Percentiles rank a stretch among this genome's conserved stretches.
Evolutionary conservation across 2,113 vertebrate genomes (phyloP).

Genomic region (Mola mola): DNA sequence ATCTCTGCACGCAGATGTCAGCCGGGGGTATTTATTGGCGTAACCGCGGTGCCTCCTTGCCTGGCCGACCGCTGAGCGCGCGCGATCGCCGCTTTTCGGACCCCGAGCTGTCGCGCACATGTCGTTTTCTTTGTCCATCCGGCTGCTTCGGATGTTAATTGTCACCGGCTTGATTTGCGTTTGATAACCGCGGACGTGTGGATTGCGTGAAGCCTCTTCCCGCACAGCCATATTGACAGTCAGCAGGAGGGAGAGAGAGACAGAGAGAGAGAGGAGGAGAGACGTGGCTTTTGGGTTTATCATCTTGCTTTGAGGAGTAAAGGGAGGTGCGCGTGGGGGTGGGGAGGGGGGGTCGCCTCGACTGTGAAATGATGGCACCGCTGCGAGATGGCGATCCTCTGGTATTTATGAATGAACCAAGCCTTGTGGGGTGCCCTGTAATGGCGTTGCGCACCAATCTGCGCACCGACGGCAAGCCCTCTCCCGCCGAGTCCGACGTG

Average conservation of each 20-base stretch:
- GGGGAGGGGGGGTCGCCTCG: conserved; percentile 17
- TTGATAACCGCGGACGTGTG: conserved; percentile 11
- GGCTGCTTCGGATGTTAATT: neutral
- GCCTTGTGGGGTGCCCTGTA: conserved; percentile 67
- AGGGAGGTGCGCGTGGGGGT: neutral
- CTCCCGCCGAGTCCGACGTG: conserved; percentile 20
- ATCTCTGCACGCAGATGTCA: conserved; percentile 31
- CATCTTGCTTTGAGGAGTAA: conserved; percentile 63
- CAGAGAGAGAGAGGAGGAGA: conserved; percentile 12
- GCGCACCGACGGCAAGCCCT: conserved; percentile 40
- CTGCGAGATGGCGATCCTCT: conserved; percentile 76
- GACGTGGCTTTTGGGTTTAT: conserved; percentile 47
- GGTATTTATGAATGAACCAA: conserved; percentile 83
- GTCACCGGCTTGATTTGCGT: neutral
- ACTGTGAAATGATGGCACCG: conserved; percentile 70
- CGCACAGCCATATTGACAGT: conserved; percentile 68
- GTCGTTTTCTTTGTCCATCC: neutral
- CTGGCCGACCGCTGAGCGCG: conserved; percentile 30
- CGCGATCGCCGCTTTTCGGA: conserved; percentile 4
- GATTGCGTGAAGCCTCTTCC: conserved; percentile 14
- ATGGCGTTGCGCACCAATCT: conserved; percentile 75
- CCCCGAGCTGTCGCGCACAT: too few relatives aligned
- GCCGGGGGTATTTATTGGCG: conserved; percentile 61
- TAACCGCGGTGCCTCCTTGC: conserved; percentile 46
- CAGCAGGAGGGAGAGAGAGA: conserved; percentile 28